A percentile compares a stretch with the other conserved stretches of the same genome.
Evolutionary conservation across 2,113 vertebrate species (phyloP).

Genomic region (Probosciger aterrimus): DNA sequence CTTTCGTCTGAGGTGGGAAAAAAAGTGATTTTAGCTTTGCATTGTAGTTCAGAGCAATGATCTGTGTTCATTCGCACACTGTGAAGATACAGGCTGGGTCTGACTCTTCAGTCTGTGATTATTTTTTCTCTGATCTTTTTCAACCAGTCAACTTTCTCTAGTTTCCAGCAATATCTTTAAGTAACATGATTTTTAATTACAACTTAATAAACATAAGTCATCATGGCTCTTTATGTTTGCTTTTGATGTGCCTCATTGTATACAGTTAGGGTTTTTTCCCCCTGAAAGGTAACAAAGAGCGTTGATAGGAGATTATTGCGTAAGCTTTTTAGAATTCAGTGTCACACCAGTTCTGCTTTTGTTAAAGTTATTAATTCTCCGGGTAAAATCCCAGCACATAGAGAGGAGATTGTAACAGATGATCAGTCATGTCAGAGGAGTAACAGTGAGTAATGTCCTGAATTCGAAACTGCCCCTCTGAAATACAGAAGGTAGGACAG

Average conservation of each 20-base stretch:
- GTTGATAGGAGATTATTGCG: background rate
- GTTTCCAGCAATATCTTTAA: background rate
- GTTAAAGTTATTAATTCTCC: background rate
- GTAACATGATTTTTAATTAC: background rate
- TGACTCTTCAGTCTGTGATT: fast-evolving
- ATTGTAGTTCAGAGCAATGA: fast-evolving
- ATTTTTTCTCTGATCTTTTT: background rate
- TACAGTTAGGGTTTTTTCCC: background rate
- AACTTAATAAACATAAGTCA: background rate
- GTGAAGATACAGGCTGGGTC: background rate
- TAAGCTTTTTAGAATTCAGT: background rate
- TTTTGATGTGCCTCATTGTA: background rate
- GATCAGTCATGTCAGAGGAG: background rate
- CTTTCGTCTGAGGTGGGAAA: background rate
- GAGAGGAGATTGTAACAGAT: background rate
- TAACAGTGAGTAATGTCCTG: background rate
- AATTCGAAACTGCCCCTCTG: background rate
- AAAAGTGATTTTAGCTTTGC: background rate
- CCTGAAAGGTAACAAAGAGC: background rate
- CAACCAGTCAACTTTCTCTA: background rate
- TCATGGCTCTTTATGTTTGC: background rate
- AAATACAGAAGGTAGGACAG: background rate
- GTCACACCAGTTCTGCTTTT: background rate
- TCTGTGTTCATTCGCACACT: background rate
- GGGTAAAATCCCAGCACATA: background rate